Evolutionary conservation across 2,113 vertebrate species (phyloP).

Genomic region (Ahaetulla prasina): DNA sequence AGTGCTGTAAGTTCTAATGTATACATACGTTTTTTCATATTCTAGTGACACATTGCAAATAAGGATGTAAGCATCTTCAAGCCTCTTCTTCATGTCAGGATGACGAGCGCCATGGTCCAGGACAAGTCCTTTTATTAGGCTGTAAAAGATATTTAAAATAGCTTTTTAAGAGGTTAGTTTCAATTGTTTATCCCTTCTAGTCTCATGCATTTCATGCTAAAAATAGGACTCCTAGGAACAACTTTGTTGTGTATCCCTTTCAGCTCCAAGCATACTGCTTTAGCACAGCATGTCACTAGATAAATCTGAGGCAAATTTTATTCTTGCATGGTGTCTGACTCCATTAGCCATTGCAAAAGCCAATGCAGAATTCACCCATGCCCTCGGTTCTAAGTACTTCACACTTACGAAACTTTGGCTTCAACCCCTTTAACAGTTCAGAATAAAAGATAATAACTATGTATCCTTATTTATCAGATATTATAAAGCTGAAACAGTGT

Average conservation of each 20-base stretch:
- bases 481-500: not conserved
- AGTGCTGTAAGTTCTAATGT: not conserved
- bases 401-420: not conserved
- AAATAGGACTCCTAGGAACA: rapidly evolving
- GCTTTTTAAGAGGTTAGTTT: rapidly evolving
- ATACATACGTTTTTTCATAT: constrained; percentile 91
- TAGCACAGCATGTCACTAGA: not conserved
- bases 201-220: rapidly evolving
- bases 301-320: constrained; percentile 28
- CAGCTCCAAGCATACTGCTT: constrained; percentile 9
- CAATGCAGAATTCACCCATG: constrained; percentile 67
- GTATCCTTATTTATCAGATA: not conserved
- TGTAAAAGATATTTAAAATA: constrained; percentile 33
- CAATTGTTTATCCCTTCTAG: rapidly evolving
- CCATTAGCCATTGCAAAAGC: constrained; percentile 56
- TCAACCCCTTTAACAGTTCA: not conserved
- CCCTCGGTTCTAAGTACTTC: not conserved
- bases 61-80: constrained; percentile 89
- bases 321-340: constrained; percentile 67
- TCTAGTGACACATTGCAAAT: constrained; percentile 95
- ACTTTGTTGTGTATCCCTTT: constrained; percentile 23
- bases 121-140: constrained; percentile 87
- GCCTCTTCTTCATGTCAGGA: constrained; percentile 97
- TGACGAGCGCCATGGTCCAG: constrained; percentile 94
- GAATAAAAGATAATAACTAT: not conserved